Conservation (phyloP, 2,888 invertebrate species). For the Anarsia innoxiella region DNA sequence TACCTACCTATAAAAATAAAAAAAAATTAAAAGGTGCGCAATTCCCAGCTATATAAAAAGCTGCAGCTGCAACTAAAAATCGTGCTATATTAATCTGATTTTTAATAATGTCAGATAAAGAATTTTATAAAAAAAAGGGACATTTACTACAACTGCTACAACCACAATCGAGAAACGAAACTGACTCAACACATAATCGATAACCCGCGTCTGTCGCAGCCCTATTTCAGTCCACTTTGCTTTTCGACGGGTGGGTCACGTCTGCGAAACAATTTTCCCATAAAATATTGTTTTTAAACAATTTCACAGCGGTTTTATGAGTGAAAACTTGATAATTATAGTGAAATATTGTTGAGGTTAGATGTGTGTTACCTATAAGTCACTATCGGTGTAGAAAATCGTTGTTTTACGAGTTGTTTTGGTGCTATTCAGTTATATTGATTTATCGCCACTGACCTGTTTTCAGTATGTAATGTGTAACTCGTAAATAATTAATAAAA, state of each 20-base stretch:
- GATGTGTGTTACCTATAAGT: too few relatives aligned
- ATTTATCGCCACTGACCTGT: conserved; percentile 71
- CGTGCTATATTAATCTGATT: too few relatives aligned
- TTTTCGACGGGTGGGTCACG: conserved; percentile 9
- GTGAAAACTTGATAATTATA: conserved; percentile 18
- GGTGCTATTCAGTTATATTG: conserved; percentile 64
- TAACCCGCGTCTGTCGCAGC: background rate
- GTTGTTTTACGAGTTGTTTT: conserved; percentile 51
- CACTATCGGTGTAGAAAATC: conserved; percentile 13
- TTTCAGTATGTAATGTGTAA: conserved; percentile 54
- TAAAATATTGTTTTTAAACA: conserved; percentile 25
- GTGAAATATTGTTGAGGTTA: too few relatives aligned
- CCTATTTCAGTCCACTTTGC: conserved; percentile 27
- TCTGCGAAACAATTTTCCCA: conserved; percentile 14
- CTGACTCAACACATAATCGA: background rate
- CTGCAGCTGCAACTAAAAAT: too few relatives aligned
- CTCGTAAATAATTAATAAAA: conserved; percentile 61
- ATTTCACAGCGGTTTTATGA: conserved; percentile 16
- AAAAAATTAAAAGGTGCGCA: too few relatives aligned
- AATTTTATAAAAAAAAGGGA: too few relatives aligned
- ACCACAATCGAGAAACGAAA: too few relatives aligned
- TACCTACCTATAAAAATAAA: background rate
- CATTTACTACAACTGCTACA: too few relatives aligned
- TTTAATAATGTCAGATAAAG: too few relatives aligned
- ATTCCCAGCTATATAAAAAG: too few relatives aligned